Base-by-base conservation (phyloP, 2,797 vertebrate genomes). In the Valencia hispanica region DNA sequence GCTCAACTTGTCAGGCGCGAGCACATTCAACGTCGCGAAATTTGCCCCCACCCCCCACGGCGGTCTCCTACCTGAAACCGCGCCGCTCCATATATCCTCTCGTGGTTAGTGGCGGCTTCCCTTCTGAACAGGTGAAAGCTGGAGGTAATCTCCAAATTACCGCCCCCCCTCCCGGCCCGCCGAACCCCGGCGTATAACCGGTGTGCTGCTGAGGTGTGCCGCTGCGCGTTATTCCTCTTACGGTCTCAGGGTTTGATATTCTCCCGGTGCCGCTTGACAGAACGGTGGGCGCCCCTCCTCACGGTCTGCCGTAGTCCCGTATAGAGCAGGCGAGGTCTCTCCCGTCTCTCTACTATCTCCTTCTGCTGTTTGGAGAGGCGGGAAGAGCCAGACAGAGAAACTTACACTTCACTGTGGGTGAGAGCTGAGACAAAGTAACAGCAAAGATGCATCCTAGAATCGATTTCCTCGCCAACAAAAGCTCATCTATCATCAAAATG, bases 31-130 rank as follows among this genome's bases (percentile, higher is more conserved):
- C 36, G 22, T 66, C 63, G 63, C 63, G 20, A 66, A n/a, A 41
- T 66, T 5, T 14, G 63, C 36, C 61, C 32, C 27, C 55, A 18
- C 59, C 36, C 61, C 32, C 27, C 55, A 18, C 59, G 17, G 18
- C 59, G 25, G 11, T 43, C 39, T 83, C 89, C 88, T 87, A 93
- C 92, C 92, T 89, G 91, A 68, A 50, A 78, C 65, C 48, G 81
- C 84, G 87, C 71, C 90, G 27, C 39, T 59, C 71, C 71, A 20
- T 72, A 39, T 4, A 84, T 84, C 75, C 79, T 84, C 86, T 68
- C 70, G 68, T 63, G 81, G 84, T 84, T 12, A 20, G 57, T 47
- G 72, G 59, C 39, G 77, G 69, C 53, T 47, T 34, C 36, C 79
- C 55, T 34, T 75, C 57, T 15, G 75, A 84, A 87, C 89, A 92